Evolutionary conservation across 2,888 invertebrate species (phyloP).

Genomic region (Meandrusa payeni): DNA sequence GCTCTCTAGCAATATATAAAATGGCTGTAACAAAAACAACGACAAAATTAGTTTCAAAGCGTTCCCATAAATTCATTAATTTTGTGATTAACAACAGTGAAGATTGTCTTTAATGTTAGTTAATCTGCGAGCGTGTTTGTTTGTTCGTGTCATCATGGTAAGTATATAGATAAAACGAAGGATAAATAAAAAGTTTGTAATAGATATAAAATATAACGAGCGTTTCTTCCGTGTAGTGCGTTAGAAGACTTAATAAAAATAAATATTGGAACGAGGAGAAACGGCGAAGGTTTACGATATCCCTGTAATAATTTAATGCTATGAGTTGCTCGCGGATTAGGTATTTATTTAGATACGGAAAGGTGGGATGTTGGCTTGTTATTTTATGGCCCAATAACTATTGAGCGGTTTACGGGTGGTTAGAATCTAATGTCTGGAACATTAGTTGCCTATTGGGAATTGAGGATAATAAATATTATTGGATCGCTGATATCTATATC

Average conservation of each 20-base stretch:
- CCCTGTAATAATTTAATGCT: conserved; percentile 66
- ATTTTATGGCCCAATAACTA: conserved; percentile 21
- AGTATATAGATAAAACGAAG: no score
- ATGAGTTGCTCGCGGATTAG: conserved; percentile 48
- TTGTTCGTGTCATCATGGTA: no score
- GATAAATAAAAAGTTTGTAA: no score
- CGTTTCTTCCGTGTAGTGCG: conserved; percentile 40
- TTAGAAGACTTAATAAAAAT: conserved; percentile 60
- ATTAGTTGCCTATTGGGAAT: conserved; percentile 17
- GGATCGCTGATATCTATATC: no score
- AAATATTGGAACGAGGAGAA: conserved; percentile 61
- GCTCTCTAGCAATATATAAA: no score
- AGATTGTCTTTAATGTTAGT: no score
- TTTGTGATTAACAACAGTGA: no score
- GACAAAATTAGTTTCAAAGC: no score
- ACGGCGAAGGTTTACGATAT: conserved; percentile 64
- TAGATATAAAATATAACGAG: conserved; percentile 5
- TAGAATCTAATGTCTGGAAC: conserved; percentile 16
- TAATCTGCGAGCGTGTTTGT: no score
- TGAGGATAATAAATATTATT: conserved; percentile 9
- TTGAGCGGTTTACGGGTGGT: conserved; percentile 25
- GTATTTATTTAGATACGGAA: conserved; percentile 61
- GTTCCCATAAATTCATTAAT: no score
- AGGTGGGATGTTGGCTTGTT: conserved; percentile 21
- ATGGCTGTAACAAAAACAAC: no score